Conservation (phyloP, 2,888 invertebrate species). For the Apodemia zela region DNA sequence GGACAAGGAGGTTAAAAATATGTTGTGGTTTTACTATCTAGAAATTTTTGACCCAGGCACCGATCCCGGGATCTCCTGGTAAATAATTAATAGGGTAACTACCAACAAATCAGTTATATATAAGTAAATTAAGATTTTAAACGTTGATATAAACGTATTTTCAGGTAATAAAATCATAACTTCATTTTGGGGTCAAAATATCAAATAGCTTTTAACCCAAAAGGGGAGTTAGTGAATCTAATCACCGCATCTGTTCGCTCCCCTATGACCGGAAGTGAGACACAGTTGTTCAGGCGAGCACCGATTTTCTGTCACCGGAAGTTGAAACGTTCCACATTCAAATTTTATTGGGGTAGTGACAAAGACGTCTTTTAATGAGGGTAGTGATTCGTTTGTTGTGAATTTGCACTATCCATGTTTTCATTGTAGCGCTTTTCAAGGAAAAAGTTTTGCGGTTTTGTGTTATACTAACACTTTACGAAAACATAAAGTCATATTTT, state of each 20-base stretch:
- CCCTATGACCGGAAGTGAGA: conserved; percentile 75
- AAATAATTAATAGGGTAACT: too few species aligned
- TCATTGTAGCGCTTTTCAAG: neutral
- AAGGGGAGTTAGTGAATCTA: conserved; percentile 63
- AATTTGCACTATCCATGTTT: conserved; percentile 20
- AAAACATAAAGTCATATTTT: too few species aligned
- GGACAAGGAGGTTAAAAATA: too few species aligned
- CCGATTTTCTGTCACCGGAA: conserved; percentile 79
- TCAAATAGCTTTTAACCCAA: conserved; percentile 62
- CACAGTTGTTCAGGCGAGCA: conserved; percentile 68
- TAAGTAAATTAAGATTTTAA: neutral
- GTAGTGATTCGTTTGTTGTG: conserved; percentile 37
- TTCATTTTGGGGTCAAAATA: conserved; percentile 37
- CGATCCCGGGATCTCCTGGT: too few species aligned
- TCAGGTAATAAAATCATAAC: conserved; percentile 12
- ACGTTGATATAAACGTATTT: neutral
- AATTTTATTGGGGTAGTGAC: conserved; percentile 71
- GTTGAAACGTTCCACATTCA: conserved; percentile 74
- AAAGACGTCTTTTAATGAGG: conserved; percentile 56
- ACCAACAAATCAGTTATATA: too few species aligned
- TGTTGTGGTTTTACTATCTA: too few species aligned
- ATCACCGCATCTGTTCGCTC: conserved; percentile 74
- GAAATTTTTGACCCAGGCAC: too few species aligned
- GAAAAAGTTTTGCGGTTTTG: neutral
- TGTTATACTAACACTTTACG: neutral